Percentiles rank a stretch among this genome's conserved stretches.
These are phyloP conservation scores for Drosophila koepferae DNA, from an alignment of 2,888 invertebrate genomes.

Conservation along the genomic window DNA sequence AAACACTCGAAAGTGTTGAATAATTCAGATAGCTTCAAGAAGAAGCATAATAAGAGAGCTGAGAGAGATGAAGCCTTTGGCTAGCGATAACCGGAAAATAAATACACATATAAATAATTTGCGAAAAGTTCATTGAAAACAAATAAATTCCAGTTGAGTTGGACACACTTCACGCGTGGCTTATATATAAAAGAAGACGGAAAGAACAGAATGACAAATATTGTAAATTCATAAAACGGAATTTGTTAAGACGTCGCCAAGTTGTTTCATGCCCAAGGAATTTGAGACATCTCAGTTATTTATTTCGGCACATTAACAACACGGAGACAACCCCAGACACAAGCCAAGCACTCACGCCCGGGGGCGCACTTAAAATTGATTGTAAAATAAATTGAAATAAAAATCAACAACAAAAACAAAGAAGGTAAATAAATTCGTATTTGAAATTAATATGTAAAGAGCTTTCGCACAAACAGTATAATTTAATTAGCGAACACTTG, in stretches of 20 bases:
- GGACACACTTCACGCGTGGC: conserved; percentile 30
- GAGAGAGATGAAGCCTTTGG: conserved; percentile 17
- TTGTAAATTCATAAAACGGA: conserved; percentile 61
- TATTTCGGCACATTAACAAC: conserved; percentile 78
- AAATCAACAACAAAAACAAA: conserved; percentile 4
- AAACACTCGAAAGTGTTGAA: conserved; percentile 58
- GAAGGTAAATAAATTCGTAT: conserved; percentile 46
- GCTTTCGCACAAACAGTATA: conserved; percentile 68
- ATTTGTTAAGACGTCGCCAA: conserved; percentile 65
- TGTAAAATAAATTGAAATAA: conserved; percentile 76
- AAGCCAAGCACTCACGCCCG: conserved; percentile 20
- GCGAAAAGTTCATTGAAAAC: conserved; percentile 67
- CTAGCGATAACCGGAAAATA: conserved; percentile 59
- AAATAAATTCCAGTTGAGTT: conserved; percentile 59
- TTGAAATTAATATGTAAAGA: conserved; percentile 55
- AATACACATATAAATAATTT: conserved; percentile 31
- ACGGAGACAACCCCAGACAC: conserved; percentile 16
- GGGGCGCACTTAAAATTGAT: conserved; percentile 71
- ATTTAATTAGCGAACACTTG: conserved; percentile 79
- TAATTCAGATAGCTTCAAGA: conserved; percentile 52
- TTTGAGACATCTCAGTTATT: conserved; percentile 72
- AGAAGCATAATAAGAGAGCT: background rate
- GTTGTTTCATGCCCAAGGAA: conserved; percentile 65
- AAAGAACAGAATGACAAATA: background rate
- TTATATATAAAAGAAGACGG: background rate